Base-by-base conservation (phyloP, 1,140 invertebrate genomes). In the Drosophila ogumai region DNA sequence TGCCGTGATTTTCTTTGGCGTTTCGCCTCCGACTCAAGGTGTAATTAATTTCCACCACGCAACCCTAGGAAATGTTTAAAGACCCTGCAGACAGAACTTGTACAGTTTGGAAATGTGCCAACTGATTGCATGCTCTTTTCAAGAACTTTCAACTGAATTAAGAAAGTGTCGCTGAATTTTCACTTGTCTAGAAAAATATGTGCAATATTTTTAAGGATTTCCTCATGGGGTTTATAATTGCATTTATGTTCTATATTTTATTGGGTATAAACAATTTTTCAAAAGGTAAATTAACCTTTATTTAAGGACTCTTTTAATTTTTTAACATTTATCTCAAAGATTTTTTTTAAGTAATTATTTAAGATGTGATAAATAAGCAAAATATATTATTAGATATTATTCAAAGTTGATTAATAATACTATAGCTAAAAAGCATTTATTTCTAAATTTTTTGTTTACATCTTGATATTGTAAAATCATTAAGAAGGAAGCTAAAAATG, bases 41-140 rank as follows among this genome's bases (percentile, higher is more conserved):
- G 69, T 71, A 88, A 87, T 87, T 88, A 87, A 88, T 80, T 82
- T 73, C 73, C 65, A 74, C 80, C 82, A 87, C 84, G 82, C 82
- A 79, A 87, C 67, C 54, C 40, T 28, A 61, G 56, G 64, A 75
- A 86, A 81, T 59, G 44, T 38, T 41, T 60, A 34, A 59, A 59
- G 38, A 36, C n/a, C 13, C 36, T 31, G 43, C 44, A 47, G 63
- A 31, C 32, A 52, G 74, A 22, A 75, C 46, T 19, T 56, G 9
- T 3, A 3, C n/a, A 63, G 19, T 8, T 36, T 12, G 9, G 44
- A 52, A 38, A 17, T 5, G 17, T 49, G 63, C 31, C 32, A 56
- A 82, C 65, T 32, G 3, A n/a, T 25, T 13, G 13, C 22, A 67
- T 85, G 61, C 76, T 44, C 82, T 84, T 22, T 64, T 28, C 3